Conservation (phyloP, 2,888 invertebrate species). For the Oscheius sp. region DNA sequence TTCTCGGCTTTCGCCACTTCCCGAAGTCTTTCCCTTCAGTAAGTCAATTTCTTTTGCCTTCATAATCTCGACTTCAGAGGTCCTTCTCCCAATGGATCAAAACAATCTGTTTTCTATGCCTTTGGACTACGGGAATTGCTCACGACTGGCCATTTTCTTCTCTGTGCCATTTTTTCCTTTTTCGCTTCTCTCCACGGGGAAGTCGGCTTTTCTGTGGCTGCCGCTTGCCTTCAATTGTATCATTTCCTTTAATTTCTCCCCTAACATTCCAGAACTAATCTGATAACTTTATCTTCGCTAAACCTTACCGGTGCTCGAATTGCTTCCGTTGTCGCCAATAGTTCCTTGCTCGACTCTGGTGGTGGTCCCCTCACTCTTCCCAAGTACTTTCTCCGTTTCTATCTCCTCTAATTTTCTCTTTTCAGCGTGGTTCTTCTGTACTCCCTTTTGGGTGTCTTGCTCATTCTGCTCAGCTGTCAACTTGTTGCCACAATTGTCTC, state of each 20-base stretch:
- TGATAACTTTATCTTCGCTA: conserved; percentile 4
- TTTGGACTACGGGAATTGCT: conserved; percentile 33
- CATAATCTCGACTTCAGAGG: not conserved
- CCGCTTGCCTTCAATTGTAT: conserved; percentile 30
- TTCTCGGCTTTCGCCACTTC: conserved; percentile 37
- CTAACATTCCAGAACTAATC: conserved; percentile 11
- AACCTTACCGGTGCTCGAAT: conserved; percentile 9
- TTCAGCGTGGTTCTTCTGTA: conserved; percentile 50
- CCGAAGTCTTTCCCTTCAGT: conserved; percentile 23
- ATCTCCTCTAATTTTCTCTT: not conserved
- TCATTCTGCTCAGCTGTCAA: conserved; percentile 43
- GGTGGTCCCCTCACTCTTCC: conserved; percentile 25
- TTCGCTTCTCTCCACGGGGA: conserved; percentile 32
- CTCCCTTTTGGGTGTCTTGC: conserved; percentile 41
- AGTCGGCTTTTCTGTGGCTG: conserved; percentile 27
- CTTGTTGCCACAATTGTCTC: conserved; percentile 41
- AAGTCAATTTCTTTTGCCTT: not conserved
- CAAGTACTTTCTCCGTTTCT: not conserved
- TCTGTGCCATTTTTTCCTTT: conserved; percentile 33
- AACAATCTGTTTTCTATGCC: conserved; percentile 26
- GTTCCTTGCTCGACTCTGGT: conserved; percentile 11
- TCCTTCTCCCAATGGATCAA: conserved; percentile 27
- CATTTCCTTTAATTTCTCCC: not conserved
- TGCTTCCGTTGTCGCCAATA: conserved; percentile 18
- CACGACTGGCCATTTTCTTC: conserved; percentile 11